A percentile compares a stretch with the other conserved stretches of the same genome.
Conservation (phyloP, 1,140 invertebrate species). For the Macrotrachela quadricornifera region DNA sequence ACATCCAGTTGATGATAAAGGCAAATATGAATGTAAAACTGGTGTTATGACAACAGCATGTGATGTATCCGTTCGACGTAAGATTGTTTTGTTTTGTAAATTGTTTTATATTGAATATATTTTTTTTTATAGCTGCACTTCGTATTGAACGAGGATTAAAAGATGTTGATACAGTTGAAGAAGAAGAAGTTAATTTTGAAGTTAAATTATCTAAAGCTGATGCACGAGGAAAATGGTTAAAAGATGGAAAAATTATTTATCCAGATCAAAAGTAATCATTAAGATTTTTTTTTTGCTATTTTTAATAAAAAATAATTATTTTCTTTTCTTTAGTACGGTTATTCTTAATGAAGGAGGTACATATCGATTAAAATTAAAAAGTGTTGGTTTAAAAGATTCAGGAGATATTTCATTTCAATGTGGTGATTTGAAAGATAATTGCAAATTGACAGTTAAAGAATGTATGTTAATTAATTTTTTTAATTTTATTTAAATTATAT, state of each 20-base stretch:
- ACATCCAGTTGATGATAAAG: background rate
- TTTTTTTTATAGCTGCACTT: background rate
- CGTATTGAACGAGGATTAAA: constrained; percentile 72
- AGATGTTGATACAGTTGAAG: constrained; percentile 69
- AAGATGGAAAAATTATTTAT: constrained; percentile 43
- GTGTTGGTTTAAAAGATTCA: constrained; percentile 78
- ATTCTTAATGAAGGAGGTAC: constrained; percentile 70
- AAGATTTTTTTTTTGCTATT: no score
- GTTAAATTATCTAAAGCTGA: constrained; percentile 84
- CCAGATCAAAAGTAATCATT: background rate
- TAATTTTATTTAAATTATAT: constrained; percentile 7
- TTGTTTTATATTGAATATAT: no score
- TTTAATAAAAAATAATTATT: constrained; percentile 21
- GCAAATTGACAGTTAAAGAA: constrained; percentile 76
- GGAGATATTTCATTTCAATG: constrained; percentile 92
- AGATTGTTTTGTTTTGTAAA: no score
- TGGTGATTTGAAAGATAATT: constrained; percentile 59
- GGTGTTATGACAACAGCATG: constrained; percentile 3
- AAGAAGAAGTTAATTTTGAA: constrained; percentile 66
- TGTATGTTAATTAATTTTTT: background rate
- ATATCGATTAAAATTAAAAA: constrained; percentile 67
- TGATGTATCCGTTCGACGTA: background rate
- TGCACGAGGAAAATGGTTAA: constrained; percentile 81
- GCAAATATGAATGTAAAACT: constrained; percentile 7
- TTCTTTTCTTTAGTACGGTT: constrained; percentile 63